phyloP scores from a whole-genome alignment of 2,113 vertebrate genomes.

The Sporophila hypoxantha region DNA sequence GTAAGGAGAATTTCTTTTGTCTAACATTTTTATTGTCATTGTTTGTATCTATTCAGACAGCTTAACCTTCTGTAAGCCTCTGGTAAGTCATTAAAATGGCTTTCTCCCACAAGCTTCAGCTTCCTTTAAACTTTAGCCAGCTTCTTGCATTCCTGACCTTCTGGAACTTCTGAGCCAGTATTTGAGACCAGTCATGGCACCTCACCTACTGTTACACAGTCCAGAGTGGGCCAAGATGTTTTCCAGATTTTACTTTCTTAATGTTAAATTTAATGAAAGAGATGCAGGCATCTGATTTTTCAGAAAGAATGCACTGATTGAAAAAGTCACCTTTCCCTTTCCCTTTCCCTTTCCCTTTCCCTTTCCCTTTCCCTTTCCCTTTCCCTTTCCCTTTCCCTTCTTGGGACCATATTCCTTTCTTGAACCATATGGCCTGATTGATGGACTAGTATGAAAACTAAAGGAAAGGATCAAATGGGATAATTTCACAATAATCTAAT shows the following conservation, averaged over 20 bases:
- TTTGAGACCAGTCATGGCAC: background rate
- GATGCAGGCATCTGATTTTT: background rate
- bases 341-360: no score
- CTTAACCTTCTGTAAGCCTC: background rate
- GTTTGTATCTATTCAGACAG: constrained; percentile 4
- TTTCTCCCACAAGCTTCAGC: background rate
- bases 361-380: no score
- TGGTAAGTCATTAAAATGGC: background rate
- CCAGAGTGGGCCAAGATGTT: background rate
- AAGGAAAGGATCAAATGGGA: background rate
- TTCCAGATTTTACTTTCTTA: background rate
- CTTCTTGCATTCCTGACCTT: background rate
- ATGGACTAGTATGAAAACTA: background rate
- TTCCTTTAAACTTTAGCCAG: constrained; percentile 19
- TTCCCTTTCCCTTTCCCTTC: background rate
- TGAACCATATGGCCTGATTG: background rate
- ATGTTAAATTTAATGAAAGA: background rate
- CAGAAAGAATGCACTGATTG: background rate
- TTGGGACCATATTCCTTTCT: background rate
- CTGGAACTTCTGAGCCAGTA: background rate
- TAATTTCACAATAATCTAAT: background rate
- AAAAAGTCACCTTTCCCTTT: background rate
- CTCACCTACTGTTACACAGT: background rate
- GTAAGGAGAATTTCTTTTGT: background rate
- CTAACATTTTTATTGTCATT: constrained; percentile 19